Conservation (phyloP, 2,113 vertebrate genomes). For the Anser brachyrhynchus region DNA sequence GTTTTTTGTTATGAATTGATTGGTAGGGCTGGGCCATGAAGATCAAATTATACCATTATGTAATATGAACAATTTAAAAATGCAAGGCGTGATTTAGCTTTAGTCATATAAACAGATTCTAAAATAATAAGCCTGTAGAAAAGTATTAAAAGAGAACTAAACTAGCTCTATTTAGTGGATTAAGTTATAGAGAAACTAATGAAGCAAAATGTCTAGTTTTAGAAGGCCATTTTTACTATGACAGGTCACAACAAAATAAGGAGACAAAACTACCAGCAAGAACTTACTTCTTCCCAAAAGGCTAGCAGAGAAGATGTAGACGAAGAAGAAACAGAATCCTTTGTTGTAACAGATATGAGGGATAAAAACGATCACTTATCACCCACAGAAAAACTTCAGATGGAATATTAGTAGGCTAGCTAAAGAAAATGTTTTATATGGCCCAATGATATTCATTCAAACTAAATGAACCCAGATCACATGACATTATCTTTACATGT, state of each 20-base stretch:
- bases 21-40: neutral
- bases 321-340: slow-evolving; percentile 82
- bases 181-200: slow-evolving; percentile 13
- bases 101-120: neutral
- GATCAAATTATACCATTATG: neutral
- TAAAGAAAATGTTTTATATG: slow-evolving; percentile 30
- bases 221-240: slow-evolving; percentile 15
- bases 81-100: neutral
- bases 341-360: slow-evolving; percentile 74
- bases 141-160: neutral
- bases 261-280: slow-evolving; percentile 35
- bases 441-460: neutral
- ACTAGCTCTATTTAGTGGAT: slow-evolving; percentile 26
- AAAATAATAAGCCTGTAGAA: neutral
- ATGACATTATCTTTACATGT: neutral
- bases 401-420: slow-evolving; percentile 32
- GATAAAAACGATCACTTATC: slow-evolving; percentile 62
- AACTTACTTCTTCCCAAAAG: slow-evolving; percentile 85
- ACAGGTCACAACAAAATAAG: slow-evolving; percentile 21
- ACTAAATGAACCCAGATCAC: neutral
- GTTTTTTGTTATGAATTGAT: neutral
- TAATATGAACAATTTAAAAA: neutral
- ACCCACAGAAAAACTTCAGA: slow-evolving; percentile 25
- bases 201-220: slow-evolving; percentile 20
- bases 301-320: slow-evolving; percentile 81